Evolutionary conservation across 1,140 invertebrate genomes (phyloP).

Genomic region (Phymastichus coffea): DNA sequence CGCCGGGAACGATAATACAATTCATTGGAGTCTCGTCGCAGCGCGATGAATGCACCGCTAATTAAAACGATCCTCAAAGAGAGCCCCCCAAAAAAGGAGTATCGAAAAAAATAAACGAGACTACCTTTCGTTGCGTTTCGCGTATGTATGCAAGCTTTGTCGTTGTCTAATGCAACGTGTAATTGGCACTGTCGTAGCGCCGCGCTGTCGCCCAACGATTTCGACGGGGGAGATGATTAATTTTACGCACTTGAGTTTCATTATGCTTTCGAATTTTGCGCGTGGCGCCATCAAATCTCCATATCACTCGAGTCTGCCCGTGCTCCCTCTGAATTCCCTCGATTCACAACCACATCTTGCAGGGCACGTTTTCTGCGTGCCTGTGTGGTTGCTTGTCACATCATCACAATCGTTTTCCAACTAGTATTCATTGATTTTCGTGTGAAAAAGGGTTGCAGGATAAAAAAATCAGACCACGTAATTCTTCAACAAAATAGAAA

Average conservation of each 20-base stretch:
- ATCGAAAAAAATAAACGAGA: neutral
- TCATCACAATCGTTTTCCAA: too few relatives aligned
- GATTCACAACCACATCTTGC: too few relatives aligned
- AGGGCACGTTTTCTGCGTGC: too few relatives aligned
- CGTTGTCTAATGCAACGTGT: constrained; percentile 26
- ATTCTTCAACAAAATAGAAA: too few relatives aligned
- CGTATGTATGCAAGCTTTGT: constrained; percentile 11
- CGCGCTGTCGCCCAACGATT: too few relatives aligned
- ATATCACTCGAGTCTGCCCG: too few relatives aligned
- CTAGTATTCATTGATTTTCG: too few relatives aligned
- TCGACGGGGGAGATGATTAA: neutral
- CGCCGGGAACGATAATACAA: constrained; percentile 1
- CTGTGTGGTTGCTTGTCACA: too few relatives aligned
- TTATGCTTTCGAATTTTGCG: neutral
- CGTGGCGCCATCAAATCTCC: neutral
- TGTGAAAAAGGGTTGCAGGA: too few relatives aligned
- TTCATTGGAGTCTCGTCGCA: constrained; percentile 6
- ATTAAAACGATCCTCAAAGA: constrained; percentile 1
- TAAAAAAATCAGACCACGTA: too few relatives aligned
- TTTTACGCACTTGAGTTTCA: constrained; percentile 17
- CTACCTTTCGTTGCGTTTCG: too few relatives aligned
- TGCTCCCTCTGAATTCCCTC: too few relatives aligned
- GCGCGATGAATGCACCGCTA: constrained; percentile 13
- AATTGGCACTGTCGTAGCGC: constrained; percentile 19
- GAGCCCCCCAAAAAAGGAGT: neutral